Conservation (phyloP, 1,140 invertebrate species). For the Armadillidium nasatum region DNA sequence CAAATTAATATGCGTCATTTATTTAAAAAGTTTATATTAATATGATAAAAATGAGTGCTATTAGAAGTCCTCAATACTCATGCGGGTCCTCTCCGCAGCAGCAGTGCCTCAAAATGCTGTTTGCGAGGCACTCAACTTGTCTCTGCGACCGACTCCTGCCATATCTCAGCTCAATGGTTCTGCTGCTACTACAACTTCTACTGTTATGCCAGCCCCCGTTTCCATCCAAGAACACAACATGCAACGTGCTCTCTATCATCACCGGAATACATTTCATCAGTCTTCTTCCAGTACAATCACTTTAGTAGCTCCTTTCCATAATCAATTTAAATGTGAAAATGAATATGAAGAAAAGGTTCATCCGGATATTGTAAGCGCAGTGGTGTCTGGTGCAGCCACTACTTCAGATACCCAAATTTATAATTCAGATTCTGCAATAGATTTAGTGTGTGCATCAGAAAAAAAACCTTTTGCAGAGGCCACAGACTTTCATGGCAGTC, state of each 20-base stretch:
- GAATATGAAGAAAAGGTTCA: background rate
- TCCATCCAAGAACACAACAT: background rate
- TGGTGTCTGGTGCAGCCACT: background rate
- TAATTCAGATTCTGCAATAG: background rate
- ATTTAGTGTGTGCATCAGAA: background rate
- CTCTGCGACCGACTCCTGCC: constrained; percentile 19
- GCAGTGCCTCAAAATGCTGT: constrained; percentile 24
- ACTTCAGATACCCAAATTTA: constrained; percentile 7
- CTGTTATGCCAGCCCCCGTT: background rate
- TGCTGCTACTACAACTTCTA: background rate
- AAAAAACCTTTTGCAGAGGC: constrained; percentile 18
- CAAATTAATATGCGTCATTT: background rate
- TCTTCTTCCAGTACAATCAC: background rate
- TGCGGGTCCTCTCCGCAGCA: constrained; percentile 20
- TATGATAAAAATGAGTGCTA: background rate
- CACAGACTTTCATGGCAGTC: constrained; percentile 22
- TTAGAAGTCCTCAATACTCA: background rate
- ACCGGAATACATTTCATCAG: background rate
- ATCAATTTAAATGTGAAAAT: constrained; percentile 7
- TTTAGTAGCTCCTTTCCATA: background rate
- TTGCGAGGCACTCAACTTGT: constrained; percentile 31
- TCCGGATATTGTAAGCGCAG: background rate
- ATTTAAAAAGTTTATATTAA: background rate
- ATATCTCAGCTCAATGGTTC: constrained; percentile 4
- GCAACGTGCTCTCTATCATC: background rate